Percentiles rank a stretch among this genome's conserved stretches.
Evolutionary conservation across 2,888 invertebrate species (phyloP).

Genomic region (Eretmocerus hayati): DNA sequence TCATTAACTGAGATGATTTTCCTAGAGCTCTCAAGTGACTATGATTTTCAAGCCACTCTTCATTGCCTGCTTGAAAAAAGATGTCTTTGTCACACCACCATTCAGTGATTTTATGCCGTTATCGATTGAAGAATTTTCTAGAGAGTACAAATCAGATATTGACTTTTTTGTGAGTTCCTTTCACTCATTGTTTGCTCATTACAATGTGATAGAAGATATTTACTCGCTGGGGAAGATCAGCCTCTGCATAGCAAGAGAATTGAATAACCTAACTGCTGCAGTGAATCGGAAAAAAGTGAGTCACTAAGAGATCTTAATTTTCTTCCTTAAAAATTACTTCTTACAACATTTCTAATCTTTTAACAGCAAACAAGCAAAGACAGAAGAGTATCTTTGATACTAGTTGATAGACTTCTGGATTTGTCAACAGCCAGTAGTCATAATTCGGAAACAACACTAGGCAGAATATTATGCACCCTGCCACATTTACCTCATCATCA

Average conservation of each 20-base stretch:
- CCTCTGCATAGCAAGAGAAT: constrained; percentile 47
- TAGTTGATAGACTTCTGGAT: constrained; percentile 62
- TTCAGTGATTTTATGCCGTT: constrained; percentile 55
- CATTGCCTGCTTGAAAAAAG: constrained; percentile 52
- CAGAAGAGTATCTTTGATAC: constrained; percentile 50
- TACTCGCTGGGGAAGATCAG: constrained; percentile 60
- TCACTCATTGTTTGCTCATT: constrained; percentile 45
- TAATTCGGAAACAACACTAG: constrained; percentile 56
- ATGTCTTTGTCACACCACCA: constrained; percentile 59
- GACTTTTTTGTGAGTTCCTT: constrained; percentile 37
- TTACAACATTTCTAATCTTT: no score
- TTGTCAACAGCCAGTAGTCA: constrained; percentile 57
- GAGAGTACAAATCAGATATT: constrained; percentile 29
- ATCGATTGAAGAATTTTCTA: constrained; percentile 41
- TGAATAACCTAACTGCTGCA: constrained; percentile 31
- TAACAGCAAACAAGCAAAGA: constrained; percentile 17
- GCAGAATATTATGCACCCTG: constrained; percentile 55
- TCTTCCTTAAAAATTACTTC: no score
- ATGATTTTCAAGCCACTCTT: constrained; percentile 58
- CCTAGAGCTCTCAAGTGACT: constrained; percentile 57
- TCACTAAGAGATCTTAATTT: constrained; percentile 43
- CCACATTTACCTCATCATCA: constrained; percentile 58
- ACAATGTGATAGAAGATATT: constrained; percentile 60
- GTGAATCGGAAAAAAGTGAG: constrained; percentile 49
- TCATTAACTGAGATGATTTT: constrained; percentile 25